Evolutionary conservation across 2,888 invertebrate genomes (phyloP).

Genomic region (Apotomis capreana): DNA sequence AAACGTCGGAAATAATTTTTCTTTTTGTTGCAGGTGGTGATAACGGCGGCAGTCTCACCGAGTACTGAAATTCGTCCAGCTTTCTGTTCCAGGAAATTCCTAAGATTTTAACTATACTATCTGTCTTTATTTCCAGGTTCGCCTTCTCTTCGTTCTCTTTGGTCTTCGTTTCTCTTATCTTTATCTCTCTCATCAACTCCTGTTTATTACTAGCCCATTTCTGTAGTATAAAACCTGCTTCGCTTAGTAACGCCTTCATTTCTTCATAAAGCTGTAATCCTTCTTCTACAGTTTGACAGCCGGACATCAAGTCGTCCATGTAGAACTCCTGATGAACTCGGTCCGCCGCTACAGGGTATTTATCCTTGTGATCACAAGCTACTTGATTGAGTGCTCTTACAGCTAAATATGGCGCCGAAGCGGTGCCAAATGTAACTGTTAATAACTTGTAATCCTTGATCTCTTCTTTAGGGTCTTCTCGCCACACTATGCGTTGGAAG

Average conservation of each 20-base stretch:
- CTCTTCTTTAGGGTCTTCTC: slow-evolving; percentile 30
- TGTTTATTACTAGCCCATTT: slow-evolving; percentile 49
- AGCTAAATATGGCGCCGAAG: slow-evolving; percentile 51
- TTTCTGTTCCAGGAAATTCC: no score
- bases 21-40: no score
- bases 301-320: slow-evolving; percentile 49
- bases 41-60: no score
- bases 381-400: slow-evolving; percentile 50
- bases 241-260: slow-evolving; percentile 47
- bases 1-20: no score
- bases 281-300: slow-evolving; percentile 46
- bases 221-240: slow-evolving; percentile 53
- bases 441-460: slow-evolving; percentile 45
- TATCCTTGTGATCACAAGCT: slow-evolving; percentile 45
- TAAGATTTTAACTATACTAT: no score
- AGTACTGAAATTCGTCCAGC: no score
- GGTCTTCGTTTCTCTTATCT: no score
- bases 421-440: slow-evolving; percentile 51
- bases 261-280: slow-evolving; percentile 45
- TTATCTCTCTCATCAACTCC: no score
- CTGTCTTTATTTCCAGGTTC: no score
- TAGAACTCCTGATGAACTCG: slow-evolving; percentile 45
- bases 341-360: slow-evolving; percentile 46
- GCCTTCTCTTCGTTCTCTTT: no score
- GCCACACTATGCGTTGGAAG: slow-evolving; percentile 48